Evolutionary conservation across 2,113 vertebrate species (phyloP).

Genomic region (Scytalopus superciliaris): DNA sequence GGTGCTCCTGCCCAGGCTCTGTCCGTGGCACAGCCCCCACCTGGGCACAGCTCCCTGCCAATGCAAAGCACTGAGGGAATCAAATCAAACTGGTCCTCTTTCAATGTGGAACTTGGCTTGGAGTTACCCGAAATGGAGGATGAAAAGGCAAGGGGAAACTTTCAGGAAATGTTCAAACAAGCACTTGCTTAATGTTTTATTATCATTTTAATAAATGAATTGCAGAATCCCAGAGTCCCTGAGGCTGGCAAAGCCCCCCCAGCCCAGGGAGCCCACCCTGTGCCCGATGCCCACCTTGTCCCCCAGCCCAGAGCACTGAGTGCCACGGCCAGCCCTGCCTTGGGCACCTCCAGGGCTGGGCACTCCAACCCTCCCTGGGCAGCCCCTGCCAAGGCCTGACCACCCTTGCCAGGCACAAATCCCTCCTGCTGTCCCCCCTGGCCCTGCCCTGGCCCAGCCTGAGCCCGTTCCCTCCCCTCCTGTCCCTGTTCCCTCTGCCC

Average conservation of each 20-base stretch:
- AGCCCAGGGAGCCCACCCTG: background rate
- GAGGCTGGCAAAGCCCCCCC: background rate
- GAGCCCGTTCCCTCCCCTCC: background rate
- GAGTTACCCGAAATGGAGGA: background rate
- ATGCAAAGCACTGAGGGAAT: background rate
- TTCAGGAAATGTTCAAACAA: background rate
- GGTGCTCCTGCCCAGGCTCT: background rate
- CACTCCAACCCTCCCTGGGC: background rate
- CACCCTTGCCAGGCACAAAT: background rate
- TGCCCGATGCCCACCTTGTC: background rate
- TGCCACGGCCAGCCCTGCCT: background rate
- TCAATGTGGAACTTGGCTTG: background rate
- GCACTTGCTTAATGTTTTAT: background rate
- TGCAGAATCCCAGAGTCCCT: accelerated
- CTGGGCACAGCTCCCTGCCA: background rate
- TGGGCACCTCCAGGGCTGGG: background rate
- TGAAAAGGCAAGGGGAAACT: background rate
- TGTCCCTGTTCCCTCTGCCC: background rate
- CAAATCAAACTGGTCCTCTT: background rate
- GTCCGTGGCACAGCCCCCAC: background rate
- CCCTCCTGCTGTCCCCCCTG: background rate
- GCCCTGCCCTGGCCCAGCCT: background rate
- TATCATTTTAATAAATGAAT: background rate
- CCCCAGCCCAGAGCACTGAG: background rate
- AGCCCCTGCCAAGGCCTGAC: background rate